Conservation (phyloP, 2,888 invertebrate genomes). For the Chouioia cunea region DNA sequence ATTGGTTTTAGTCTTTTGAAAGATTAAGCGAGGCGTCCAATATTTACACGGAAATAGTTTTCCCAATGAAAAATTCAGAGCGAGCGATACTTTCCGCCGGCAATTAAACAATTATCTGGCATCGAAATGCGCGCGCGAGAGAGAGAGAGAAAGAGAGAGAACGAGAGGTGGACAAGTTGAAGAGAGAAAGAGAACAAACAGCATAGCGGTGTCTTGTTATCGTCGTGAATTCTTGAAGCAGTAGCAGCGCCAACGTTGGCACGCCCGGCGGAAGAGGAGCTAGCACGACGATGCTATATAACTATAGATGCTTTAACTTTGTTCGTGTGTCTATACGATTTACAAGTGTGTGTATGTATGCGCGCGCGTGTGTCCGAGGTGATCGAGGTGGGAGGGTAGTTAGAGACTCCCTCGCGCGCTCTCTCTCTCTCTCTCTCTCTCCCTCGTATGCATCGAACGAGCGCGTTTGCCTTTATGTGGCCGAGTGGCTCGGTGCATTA, state of each 20-base stretch:
- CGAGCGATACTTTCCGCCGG: not conserved
- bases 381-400: conserved; percentile 11
- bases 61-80: conserved; percentile 14
- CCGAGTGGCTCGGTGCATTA: conserved; percentile 49
- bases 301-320: too few species aligned
- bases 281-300: too few species aligned
- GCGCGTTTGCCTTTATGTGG: conserved; percentile 55
- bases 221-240: too few species aligned
- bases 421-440: too few species aligned
- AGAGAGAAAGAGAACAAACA: not conserved
- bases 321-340: too few species aligned
- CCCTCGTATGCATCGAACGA: conserved; percentile 45
- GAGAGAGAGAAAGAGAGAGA: not conserved
- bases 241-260: too few species aligned
- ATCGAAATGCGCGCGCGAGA: too few species aligned
- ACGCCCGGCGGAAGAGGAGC: too few species aligned
- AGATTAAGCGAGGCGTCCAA: conserved; percentile 16
- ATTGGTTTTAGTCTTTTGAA: conserved; percentile 25
- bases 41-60: conserved; percentile 12
- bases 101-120: too few species aligned
- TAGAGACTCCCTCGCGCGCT: not conserved
- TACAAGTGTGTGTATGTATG: too few species aligned
- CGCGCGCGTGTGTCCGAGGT: too few species aligned
- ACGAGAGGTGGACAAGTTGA: not conserved
- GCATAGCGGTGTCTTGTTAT: too few species aligned